A percentile compares a stretch with the other conserved stretches of the same genome.
Evolutionary conservation across 2,888 invertebrate species (phyloP).

Genomic region (Polia nebulosa): DNA sequence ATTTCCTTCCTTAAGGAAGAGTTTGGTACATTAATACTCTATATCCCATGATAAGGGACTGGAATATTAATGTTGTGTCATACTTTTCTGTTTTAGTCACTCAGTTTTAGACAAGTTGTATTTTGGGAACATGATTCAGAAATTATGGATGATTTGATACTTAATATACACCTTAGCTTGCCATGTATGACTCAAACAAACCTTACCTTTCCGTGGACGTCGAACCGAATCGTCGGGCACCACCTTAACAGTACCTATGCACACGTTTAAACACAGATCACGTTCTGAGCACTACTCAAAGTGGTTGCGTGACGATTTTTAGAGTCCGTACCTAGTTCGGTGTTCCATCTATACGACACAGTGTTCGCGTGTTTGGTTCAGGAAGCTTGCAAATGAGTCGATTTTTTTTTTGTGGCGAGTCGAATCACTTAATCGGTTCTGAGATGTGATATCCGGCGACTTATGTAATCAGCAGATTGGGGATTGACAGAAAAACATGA

Average conservation of each 20-base stretch:
- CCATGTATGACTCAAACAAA: conserved; percentile 5
- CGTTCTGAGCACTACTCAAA: conserved; percentile 69
- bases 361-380: conserved; percentile 54
- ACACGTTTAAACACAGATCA: conserved; percentile 66
- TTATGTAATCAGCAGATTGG: conserved; percentile 46
- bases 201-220: conserved; percentile 9
- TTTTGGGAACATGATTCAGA: conserved; percentile 5
- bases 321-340: conserved; percentile 60
- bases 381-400: conserved; percentile 33
- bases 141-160: neutral
- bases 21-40: conserved; percentile 3
- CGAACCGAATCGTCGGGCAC: conserved; percentile 43
- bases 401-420: conserved; percentile 34
- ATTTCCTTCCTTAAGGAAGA: conserved; percentile 32
- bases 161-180: conserved; percentile 12
- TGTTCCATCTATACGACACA: conserved; percentile 64
- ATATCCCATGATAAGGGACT: neutral
- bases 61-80: neutral
- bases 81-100: neutral
- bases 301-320: conserved; percentile 75
- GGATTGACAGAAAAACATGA: conserved; percentile 17
- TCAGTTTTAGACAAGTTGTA: neutral
- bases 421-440: conserved; percentile 37
- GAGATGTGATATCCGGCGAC: conserved; percentile 45
- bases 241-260: conserved; percentile 35